A percentile compares a stretch with the other conserved stretches of the same genome.
These are phyloP conservation scores for Phania funesta DNA, from an alignment of 2,888 invertebrate genomes.

Conservation along the genomic window DNA sequence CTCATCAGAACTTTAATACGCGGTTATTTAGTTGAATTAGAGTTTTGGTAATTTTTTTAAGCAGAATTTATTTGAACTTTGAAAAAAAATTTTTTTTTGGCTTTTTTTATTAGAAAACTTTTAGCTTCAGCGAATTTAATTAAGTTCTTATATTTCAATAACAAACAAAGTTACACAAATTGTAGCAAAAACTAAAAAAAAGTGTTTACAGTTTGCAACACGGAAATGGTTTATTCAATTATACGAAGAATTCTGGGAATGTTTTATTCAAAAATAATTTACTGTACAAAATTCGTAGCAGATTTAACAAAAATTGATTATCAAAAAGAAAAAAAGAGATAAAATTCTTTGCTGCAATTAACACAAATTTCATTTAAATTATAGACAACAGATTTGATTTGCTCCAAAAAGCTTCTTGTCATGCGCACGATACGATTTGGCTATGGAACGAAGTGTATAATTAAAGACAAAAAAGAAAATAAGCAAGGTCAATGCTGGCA, in stretches of 20 bases:
- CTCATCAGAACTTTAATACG: conserved; percentile 35
- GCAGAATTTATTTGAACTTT: conserved; percentile 12
- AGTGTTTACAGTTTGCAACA: no score
- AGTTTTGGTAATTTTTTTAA: conserved; percentile 4
- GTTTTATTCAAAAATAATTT: neutral
- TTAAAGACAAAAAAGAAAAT: conserved; percentile 40
- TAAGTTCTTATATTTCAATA: neutral
- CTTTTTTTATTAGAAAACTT: no score
- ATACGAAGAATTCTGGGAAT: neutral
- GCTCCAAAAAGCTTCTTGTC: conserved; percentile 33
- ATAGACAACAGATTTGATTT: conserved; percentile 21
- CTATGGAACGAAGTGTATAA: conserved; percentile 44
- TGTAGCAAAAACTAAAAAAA: neutral
- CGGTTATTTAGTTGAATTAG: conserved; percentile 10
- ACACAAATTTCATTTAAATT: conserved; percentile 58
- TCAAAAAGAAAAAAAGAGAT: conserved; percentile 7
- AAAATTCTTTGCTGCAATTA: conserved; percentile 38
- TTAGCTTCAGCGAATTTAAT: conserved; percentile 3
- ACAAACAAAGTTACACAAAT: neutral
- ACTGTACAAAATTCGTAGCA: neutral
- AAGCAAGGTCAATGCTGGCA: conserved; percentile 57
- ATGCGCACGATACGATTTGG: conserved; percentile 21
- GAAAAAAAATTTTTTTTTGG: no score
- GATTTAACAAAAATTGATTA: conserved; percentile 17
- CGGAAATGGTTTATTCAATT: no score